Evolutionary conservation across 2,113 vertebrate genomes (phyloP).

Genomic region (Anarhynchus alexandrinus): DNA sequence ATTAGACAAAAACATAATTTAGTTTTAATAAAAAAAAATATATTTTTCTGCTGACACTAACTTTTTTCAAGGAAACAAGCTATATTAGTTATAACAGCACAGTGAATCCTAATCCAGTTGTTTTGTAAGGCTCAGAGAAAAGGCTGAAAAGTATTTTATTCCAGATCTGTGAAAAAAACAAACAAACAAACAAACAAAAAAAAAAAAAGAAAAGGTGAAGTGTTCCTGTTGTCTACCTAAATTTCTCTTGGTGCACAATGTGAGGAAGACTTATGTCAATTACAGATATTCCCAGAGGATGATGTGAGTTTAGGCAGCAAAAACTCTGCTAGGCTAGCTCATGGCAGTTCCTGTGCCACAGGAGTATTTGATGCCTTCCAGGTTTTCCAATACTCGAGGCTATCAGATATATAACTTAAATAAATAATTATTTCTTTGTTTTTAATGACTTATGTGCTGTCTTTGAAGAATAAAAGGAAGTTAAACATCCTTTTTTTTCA

Average conservation of each 20-base stretch:
- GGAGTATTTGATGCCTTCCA: background rate
- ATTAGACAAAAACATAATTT: background rate
- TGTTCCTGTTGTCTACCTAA: background rate
- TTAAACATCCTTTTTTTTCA: background rate
- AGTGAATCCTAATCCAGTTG: background rate
- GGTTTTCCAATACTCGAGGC: background rate
- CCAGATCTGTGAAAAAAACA: background rate
- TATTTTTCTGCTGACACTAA: background rate
- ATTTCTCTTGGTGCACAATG: background rate
- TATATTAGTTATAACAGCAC: background rate
- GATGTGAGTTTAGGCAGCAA: background rate
- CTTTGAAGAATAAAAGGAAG: background rate
- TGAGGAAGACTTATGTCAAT: background rate
- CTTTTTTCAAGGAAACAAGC: background rate
- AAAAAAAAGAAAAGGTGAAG: background rate
- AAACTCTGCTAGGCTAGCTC: background rate
- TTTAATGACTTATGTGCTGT: background rate
- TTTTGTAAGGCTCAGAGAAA: background rate
- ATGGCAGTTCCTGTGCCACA: background rate
- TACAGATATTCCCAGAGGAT: background rate
- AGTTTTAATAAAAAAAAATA: background rate
- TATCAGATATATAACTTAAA: background rate
- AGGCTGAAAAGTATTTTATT: background rate
- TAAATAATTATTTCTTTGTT: background rate
- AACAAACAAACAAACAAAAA: fast-evolving